phyloP scores from a whole-genome alignment of 2,888 invertebrate genomes.

The Phyllotreta cruciferae region DNA sequence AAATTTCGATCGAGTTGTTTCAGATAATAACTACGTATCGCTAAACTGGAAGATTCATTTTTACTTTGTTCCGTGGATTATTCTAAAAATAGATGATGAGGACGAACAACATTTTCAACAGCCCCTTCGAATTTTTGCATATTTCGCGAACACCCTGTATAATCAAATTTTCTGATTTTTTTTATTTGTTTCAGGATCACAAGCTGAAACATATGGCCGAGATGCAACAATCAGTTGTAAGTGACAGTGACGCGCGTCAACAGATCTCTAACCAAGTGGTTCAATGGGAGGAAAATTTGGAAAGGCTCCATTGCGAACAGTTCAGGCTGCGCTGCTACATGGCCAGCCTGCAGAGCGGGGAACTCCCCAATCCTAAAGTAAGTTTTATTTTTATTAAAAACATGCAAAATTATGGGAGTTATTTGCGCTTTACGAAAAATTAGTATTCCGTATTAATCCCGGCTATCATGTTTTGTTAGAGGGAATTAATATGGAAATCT shows the following conservation, averaged over 20 bases:
- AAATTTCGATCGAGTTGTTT: no score
- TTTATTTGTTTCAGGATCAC: slow-evolving; percentile 76
- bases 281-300: slow-evolving; percentile 97
- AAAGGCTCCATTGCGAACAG: slow-evolving; percentile 95
- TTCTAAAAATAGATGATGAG: no score
- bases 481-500: no score
- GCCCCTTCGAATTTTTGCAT: background rate
- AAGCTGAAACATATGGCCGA: slow-evolving; percentile 99
- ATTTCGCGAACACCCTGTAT: background rate
- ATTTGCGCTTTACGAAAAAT: background rate
- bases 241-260: slow-evolving; percentile 89
- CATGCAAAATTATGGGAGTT: no score
- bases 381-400: slow-evolving; percentile 44
- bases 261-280: slow-evolving; percentile 93
- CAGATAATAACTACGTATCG: no score
- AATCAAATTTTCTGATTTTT: slow-evolving; percentile 6
- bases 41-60: no score
- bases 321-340: slow-evolving; percentile 96
- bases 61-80: no score
- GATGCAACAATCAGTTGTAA: slow-evolving; percentile 94
- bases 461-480: no score
- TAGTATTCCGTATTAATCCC: background rate
- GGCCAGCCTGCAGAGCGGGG: slow-evolving; percentile 94
- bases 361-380: slow-evolving; percentile 97
- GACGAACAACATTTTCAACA: no score